Evolutionary conservation across 2,888 invertebrate species (phyloP), one percentile per base, ranked within the genome.

Genomic region (Mythimna lalbum): DNA sequence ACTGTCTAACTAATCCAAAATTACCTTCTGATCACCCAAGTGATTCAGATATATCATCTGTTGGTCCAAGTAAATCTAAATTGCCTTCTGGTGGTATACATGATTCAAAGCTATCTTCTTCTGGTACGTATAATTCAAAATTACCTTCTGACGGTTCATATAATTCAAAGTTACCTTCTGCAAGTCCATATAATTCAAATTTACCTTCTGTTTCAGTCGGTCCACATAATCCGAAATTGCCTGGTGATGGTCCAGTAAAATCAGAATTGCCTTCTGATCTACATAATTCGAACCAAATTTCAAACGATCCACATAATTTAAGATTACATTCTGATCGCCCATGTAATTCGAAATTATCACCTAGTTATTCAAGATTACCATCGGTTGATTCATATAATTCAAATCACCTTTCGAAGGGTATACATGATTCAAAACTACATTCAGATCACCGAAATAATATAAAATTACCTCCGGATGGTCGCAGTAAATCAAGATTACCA

Each of bases 401-500:
- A 31, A 27, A 69, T 56, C 10, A 33, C 21, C 43, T 19, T 1
- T 53, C 31, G 9, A 23, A 53, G 4, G 14, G 6, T 47, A 14
- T 14, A 21, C 14, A 19, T 60, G 6, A 53, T 53, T 60, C 47
- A 49, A 36, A 55, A 49, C 12, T n/a, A 12, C 33, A 33, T 36
- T 27, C 53, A 12, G 23, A n/a, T 4, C 36, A 12, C 33, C 55
- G 14, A 56, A 27, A 7, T 23, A 14, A 47, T 21, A 2, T 9
- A 19, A 36, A 49, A 33, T 12, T 47, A 43, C n/a, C 27, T 31
- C 27, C n/a, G 4, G 21, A 50, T 4, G 50, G 50, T 21, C 50
- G 10, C n/a, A 12, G n/a, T 56, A 33, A 56, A n/a, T 43, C 56
- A 27, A 56, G n/a, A 39, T 27, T 31, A 69, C n/a, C 14, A 33